These are phyloP conservation scores for Dryobotodes eremita DNA, from an alignment of 2,888 invertebrate species.

Conservation along the genomic window DNA sequence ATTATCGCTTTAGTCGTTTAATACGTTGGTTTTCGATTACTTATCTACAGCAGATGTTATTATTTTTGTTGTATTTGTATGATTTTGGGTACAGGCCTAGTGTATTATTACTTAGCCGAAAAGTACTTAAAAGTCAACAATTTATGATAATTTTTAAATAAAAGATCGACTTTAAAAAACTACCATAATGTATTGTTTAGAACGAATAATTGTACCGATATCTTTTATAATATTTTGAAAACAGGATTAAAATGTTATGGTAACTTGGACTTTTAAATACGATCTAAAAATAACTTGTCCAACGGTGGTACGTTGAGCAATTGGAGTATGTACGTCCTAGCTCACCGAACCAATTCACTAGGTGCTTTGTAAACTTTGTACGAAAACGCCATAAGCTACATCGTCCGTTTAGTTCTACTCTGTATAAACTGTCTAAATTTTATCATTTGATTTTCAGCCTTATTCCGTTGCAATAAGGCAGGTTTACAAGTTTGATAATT, in stretches of 20 bases:
- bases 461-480: slow-evolving; percentile 51
- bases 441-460: slow-evolving; percentile 59
- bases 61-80: neutral
- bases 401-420: slow-evolving; percentile 56
- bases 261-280: neutral
- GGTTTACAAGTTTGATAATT: slow-evolving; percentile 26
- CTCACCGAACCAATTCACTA: slow-evolving; percentile 13
- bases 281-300: neutral
- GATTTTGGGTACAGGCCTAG: neutral
- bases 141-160: neutral
- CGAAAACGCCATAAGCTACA: slow-evolving; percentile 58
- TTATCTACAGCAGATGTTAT: slow-evolving; percentile 9
- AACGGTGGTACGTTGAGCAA: neutral
- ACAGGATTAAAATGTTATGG: neutral
- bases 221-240: neutral
- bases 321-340: neutral
- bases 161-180: neutral
- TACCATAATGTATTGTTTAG: neutral
- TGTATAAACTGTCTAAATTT: slow-evolving; percentile 46
- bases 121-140: neutral
- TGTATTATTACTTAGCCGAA: neutral
- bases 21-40: slow-evolving; percentile 7
- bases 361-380: slow-evolving; percentile 19
- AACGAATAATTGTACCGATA: neutral
- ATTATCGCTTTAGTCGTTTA: slow-evolving; percentile 27